Percentiles rank a stretch among this genome's conserved stretches.
Evolutionary conservation across 2,797 vertebrate genomes (phyloP).

Genomic region (Sebastiscus tertius): DNA sequence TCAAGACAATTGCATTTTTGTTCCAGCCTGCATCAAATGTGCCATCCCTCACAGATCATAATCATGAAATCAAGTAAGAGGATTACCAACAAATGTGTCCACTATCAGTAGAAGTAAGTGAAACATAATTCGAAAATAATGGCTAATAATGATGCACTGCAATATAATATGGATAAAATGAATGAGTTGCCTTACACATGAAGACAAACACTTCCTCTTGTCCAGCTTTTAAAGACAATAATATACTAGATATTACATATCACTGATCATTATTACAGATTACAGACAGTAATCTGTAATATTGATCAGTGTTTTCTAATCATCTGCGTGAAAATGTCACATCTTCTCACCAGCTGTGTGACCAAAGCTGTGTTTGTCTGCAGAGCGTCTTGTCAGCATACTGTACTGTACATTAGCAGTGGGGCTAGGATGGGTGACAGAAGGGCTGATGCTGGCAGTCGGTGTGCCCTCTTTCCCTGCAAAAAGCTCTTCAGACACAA

Average conservation of each 20-base stretch:
- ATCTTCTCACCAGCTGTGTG: conserved; percentile 11
- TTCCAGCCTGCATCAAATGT: neutral
- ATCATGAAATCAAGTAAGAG: neutral
- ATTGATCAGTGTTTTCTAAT: neutral
- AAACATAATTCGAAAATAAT: neutral
- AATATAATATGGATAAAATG: neutral
- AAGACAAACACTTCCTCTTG: neutral
- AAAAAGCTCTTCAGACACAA: conserved; percentile 72
- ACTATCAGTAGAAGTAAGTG: neutral
- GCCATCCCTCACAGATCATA: neutral
- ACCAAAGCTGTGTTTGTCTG: conserved; percentile 21
- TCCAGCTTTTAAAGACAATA: neutral
- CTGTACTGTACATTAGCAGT: conserved; percentile 27
- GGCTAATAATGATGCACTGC: neutral
- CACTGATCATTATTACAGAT: neutral
- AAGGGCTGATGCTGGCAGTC: conserved; percentile 57
- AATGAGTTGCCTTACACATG: neutral
- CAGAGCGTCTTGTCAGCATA: conserved; percentile 45
- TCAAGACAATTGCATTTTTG: neutral
- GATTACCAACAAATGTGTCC: neutral
- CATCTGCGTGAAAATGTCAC: neutral
- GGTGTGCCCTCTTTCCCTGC: conserved; percentile 29
- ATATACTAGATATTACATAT: neutral
- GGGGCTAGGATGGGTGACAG: conserved; percentile 55
- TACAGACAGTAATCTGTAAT: neutral